phyloP scores from a whole-genome alignment of 2,888 invertebrate genomes.

The Sisyra nigra region DNA sequence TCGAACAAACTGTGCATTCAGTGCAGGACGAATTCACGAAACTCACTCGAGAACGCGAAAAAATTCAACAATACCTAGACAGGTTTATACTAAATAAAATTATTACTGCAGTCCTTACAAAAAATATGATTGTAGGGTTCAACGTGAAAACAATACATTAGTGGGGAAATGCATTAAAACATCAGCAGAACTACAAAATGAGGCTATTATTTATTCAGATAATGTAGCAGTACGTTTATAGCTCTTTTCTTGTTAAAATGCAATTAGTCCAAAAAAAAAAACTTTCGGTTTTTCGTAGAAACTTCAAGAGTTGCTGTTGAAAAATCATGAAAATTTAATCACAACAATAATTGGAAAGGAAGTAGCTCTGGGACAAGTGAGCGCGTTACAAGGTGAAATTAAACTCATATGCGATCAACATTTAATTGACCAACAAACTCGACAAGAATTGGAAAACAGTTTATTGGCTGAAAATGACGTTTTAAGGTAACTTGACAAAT shows the following conservation, averaged over 20 bases:
- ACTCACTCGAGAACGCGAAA: slow-evolving; percentile 47
- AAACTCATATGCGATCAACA: slow-evolving; percentile 42
- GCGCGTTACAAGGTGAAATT: slow-evolving; percentile 50
- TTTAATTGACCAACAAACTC: slow-evolving; percentile 31
- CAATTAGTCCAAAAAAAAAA: no score
- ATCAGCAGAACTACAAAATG: slow-evolving; percentile 78
- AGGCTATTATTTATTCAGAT: slow-evolving; percentile 84
- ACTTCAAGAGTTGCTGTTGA: slow-evolving; percentile 70
- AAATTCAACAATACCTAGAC: slow-evolving; percentile 48
- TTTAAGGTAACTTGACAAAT: no score
- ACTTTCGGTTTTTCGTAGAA: no score
- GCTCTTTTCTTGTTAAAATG: no score
- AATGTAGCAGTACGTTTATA: slow-evolving; percentile 51
- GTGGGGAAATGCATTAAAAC: slow-evolving; percentile 78
- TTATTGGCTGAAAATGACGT: slow-evolving; percentile 28
- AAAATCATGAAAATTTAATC: slow-evolving; percentile 80
- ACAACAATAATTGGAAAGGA: slow-evolving; percentile 81
- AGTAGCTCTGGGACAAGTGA: slow-evolving; percentile 53
- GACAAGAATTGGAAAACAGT: slow-evolving; percentile 25
- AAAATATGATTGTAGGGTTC: slow-evolving; percentile 37
- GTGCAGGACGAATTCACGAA: slow-evolving; percentile 38
- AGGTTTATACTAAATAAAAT: slow-evolving; percentile 30
- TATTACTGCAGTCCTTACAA: slow-evolving; percentile 8
- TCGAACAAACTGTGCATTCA: slow-evolving; percentile 38
- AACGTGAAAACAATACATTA: slow-evolving; percentile 77